Evolutionary conservation across 2,888 invertebrate genomes (phyloP).

Genomic region (Drosophila borborema): DNA sequence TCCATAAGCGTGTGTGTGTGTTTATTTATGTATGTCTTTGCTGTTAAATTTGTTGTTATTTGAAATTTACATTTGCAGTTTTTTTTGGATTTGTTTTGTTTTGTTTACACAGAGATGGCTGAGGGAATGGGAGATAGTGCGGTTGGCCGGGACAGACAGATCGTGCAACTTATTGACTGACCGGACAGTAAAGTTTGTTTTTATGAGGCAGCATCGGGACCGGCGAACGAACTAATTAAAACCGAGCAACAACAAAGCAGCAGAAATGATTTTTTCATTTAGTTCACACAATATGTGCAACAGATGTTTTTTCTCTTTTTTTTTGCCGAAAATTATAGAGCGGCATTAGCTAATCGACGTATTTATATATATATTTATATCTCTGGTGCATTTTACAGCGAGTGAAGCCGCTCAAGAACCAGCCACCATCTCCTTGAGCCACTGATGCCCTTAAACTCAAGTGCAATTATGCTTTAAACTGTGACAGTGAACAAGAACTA

Average conservation of each 20-base stretch:
- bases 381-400: constrained; percentile 57
- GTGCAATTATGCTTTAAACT: constrained; percentile 65
- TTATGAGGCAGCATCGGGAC: constrained; percentile 40
- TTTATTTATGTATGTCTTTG: constrained; percentile 67
- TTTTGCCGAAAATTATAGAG: constrained; percentile 16
- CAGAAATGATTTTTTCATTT: constrained; percentile 17
- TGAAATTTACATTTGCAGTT: constrained; percentile 78
- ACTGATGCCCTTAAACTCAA: constrained; percentile 31
- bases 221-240: constrained; percentile 71
- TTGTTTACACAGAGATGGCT: constrained; percentile 61
- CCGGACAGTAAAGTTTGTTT: constrained; percentile 70
- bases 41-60: constrained; percentile 51
- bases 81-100: constrained; percentile 45
- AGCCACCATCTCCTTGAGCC: constrained; percentile 33
- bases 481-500: constrained; percentile 31
- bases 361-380: constrained; percentile 2
- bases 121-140: constrained; percentile 10
- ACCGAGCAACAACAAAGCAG: constrained; percentile 26
- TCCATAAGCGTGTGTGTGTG: constrained; percentile 34
- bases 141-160: constrained; percentile 35
- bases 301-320: constrained; percentile 56
- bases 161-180: constrained; percentile 56
- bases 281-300: constrained; percentile 60
- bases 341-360: constrained; percentile 39
- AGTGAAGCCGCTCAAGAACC: constrained; percentile 64